Conservation (phyloP, 2,113 vertebrate species). For the Megatriorchis doriae region DNA sequence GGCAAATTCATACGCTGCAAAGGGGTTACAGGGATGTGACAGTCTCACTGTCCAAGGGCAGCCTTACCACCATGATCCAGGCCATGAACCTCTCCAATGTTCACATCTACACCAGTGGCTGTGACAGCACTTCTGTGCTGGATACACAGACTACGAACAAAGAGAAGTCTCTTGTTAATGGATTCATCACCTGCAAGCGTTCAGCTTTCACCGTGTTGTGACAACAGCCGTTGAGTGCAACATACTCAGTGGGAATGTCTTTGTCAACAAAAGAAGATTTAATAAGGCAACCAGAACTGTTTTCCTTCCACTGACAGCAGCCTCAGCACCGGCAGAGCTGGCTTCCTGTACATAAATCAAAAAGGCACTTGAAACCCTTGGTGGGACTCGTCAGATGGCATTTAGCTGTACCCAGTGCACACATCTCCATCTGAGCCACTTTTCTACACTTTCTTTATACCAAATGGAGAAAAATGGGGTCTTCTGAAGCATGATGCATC, state of each 20-base stretch:
- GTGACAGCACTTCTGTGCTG: background rate
- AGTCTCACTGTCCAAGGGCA: background rate
- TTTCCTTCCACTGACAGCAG: background rate
- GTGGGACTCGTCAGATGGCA: background rate
- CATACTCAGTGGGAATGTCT: background rate
- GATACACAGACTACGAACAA: background rate
- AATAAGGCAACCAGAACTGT: background rate
- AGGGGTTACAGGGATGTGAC: background rate
- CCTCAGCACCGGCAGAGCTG: background rate
- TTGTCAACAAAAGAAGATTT: background rate
- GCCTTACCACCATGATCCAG: background rate
- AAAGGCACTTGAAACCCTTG: background rate
- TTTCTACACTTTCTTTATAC: background rate
- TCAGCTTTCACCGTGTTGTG: background rate
- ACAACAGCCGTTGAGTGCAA: background rate
- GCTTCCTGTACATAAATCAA: background rate
- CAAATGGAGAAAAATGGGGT: background rate
- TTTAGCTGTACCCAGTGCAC: background rate
- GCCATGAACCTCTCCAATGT: background rate
- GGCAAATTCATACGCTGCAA: background rate
- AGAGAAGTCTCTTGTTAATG: background rate
- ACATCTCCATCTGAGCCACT: background rate
- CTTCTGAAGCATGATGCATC: background rate
- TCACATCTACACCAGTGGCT: background rate
- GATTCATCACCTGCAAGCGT: background rate